Base-by-base conservation (phyloP, 2,888 invertebrate genomes). In the Entomobrya multifasciata region DNA sequence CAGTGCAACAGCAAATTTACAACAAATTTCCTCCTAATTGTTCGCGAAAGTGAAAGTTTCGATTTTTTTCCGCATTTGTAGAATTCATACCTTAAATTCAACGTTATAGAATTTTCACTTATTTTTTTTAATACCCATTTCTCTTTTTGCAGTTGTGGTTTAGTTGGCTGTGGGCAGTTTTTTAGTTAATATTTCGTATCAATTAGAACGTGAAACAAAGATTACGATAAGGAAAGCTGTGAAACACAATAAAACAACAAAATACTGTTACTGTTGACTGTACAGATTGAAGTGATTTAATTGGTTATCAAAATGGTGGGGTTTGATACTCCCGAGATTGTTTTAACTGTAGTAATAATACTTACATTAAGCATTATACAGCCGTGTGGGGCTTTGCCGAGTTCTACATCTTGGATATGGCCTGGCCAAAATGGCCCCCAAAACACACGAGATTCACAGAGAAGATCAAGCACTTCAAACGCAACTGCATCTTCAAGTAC, bases 381-480 rank as follows among this genome's bases (percentile, higher is more conserved):
- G 20, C 47, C 20, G 8, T 74, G 72, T 20, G 60, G 47, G 72
- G 72, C 76, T 13, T 41, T 36, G 15, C 74, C 70, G 25, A 30
- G 27, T 11, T 72, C 82, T 25, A 17, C 27, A 5, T 55, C 65
- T 10, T 83, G 83, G 83, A 47, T 76, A 62, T 83, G 83, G 83
- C 83, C 83, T 15, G 27, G 17, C 3, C 30, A 74, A 30, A 55
- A 57, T 17, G 20, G 17, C 1, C 17, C 76, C 6, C 55, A 57
- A 49, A 82, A 27, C 20, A 17, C 0, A 36, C 52, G 11, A 15
- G n/a, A 10, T 13, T 13, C 8, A 8, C 15, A 60, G 6, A 52
- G 3, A 52, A 17, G 17, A 52, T 11, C 52, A 4, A 52, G 11
- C n/a, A 11, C 36, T 36, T 20, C 60, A 20, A 17, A 22, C 2